phyloP scores from a whole-genome alignment of 2,113 vertebrate species.

The Hippocampus barbouri region DNA sequence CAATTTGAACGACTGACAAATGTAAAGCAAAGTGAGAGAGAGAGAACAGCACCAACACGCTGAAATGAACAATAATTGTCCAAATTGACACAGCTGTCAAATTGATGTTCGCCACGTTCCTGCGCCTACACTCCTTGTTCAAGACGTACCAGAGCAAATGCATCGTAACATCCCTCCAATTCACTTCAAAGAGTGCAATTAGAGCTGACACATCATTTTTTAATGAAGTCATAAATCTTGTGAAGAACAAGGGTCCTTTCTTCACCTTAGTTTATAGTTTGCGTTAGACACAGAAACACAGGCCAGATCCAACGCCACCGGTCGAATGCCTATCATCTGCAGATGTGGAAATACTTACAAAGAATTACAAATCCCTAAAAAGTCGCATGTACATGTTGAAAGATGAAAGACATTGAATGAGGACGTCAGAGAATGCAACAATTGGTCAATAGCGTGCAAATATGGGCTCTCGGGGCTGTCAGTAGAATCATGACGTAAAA shows the following conservation, averaged over 20 bases:
- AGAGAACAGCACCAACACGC: background rate
- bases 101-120: background rate
- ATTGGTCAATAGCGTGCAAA: background rate
- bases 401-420: background rate
- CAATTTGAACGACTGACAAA: constrained; percentile 23
- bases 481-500: background rate
- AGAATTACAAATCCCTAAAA: background rate
- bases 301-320: constrained; percentile 1
- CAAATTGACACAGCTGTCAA: background rate
- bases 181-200: constrained; percentile 33
- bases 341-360: constrained; percentile 5
- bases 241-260: constrained; percentile 21
- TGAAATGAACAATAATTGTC: background rate
- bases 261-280: constrained; percentile 3
- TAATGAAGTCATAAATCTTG: constrained; percentile 43
- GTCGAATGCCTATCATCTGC: constrained; percentile 8
- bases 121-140: constrained; percentile 12
- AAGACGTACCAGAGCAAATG: constrained; percentile 25
- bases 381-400: background rate
- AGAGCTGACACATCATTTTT: constrained; percentile 21
- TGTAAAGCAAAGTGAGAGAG: constrained; percentile 28
- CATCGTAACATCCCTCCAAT: constrained; percentile 30
- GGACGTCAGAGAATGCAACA: background rate
- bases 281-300: background rate
- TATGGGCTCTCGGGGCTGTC: background rate